phyloP scores from a whole-genome alignment of 2,113 vertebrate species.

The Cygnus buccinator region DNA sequence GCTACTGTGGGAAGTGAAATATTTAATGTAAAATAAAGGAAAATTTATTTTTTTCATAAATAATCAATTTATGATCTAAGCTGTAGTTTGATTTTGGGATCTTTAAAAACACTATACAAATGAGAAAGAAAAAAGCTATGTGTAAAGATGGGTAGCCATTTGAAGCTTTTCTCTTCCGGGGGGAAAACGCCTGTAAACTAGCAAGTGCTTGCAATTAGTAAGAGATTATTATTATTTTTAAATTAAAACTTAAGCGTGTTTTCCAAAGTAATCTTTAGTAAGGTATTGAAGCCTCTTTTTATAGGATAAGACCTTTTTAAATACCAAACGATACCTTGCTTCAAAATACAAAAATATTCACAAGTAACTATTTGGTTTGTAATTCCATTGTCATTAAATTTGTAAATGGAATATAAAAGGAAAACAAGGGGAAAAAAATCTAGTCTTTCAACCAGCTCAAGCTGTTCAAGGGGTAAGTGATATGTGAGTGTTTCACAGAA shows the following conservation, averaged over 20 bases:
- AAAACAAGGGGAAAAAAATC: not conserved
- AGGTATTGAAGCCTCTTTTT: constrained; percentile 39
- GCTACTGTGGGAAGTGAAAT: not conserved
- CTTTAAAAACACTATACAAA: not conserved
- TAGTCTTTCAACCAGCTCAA: not conserved
- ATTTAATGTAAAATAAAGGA: not conserved
- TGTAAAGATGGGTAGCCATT: not conserved
- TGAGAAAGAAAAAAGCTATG: not conserved
- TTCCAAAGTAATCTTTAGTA: constrained; percentile 37
- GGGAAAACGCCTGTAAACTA: not conserved
- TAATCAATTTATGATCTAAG: not conserved
- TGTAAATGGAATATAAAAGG: not conserved
- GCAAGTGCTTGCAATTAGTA: not conserved
- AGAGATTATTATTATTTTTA: constrained; percentile 21
- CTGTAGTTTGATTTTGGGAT: not conserved
- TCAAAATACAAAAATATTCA: not conserved
- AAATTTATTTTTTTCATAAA: not conserved
- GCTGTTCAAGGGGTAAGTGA: not conserved
- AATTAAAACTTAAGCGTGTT: not conserved
- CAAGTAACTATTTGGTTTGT: constrained; percentile 29
- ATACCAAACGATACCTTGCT: not conserved
- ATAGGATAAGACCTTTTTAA: constrained; percentile 35
- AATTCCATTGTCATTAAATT: not conserved
- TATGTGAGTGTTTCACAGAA: not conserved
- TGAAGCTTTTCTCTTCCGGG: not conserved